phyloP scores from a whole-genome alignment of 1,140 invertebrate species.

The Manduca sexta region DNA sequence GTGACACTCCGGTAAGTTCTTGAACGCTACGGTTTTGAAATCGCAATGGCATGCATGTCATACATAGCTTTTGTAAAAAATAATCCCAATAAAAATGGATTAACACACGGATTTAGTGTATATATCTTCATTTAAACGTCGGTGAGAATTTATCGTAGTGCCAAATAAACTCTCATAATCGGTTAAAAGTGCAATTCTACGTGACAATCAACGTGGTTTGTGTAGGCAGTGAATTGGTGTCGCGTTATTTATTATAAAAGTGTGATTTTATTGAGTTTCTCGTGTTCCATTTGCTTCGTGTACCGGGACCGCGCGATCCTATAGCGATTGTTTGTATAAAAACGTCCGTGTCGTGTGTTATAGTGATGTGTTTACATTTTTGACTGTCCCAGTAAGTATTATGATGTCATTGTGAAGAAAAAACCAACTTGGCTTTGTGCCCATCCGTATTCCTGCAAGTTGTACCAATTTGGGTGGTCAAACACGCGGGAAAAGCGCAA shows the following conservation, averaged over 20 bases:
- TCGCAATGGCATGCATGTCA: slow-evolving; percentile 69
- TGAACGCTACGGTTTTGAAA: slow-evolving; percentile 60
- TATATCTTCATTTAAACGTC: slow-evolving; percentile 20
- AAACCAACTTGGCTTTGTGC: slow-evolving; percentile 69
- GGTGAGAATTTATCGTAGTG: slow-evolving; percentile 29
- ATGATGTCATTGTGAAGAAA: slow-evolving; percentile 69
- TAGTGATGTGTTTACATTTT: slow-evolving; percentile 70
- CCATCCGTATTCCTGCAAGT: slow-evolving; percentile 65
- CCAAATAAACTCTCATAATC: slow-evolving; percentile 26
- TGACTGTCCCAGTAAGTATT: slow-evolving; percentile 65
- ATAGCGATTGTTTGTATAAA: slow-evolving; percentile 10
- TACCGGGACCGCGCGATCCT: slow-evolving; percentile 20
- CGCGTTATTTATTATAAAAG: slow-evolving; percentile 40
- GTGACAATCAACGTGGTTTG: slow-evolving; percentile 38
- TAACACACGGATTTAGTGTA: slow-evolving; percentile 32
- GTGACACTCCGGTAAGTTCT: slow-evolving; percentile 33
- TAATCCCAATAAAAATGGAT: slow-evolving; percentile 51
- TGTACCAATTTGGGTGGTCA: slow-evolving; percentile 51
- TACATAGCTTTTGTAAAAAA: slow-evolving; percentile 43
- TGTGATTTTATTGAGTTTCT: slow-evolving; percentile 28
- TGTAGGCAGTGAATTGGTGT: slow-evolving; percentile 59
- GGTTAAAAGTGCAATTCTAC: slow-evolving; percentile 22
- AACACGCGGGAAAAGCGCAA: slow-evolving; percentile 50
- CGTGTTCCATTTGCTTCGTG: slow-evolving; percentile 23
- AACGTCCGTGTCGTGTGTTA: slow-evolving; percentile 23